Evolutionary conservation across 2,888 invertebrate genomes (phyloP), one percentile per base, ranked within the genome.

Genomic region (Noctua fimbriata): DNA sequence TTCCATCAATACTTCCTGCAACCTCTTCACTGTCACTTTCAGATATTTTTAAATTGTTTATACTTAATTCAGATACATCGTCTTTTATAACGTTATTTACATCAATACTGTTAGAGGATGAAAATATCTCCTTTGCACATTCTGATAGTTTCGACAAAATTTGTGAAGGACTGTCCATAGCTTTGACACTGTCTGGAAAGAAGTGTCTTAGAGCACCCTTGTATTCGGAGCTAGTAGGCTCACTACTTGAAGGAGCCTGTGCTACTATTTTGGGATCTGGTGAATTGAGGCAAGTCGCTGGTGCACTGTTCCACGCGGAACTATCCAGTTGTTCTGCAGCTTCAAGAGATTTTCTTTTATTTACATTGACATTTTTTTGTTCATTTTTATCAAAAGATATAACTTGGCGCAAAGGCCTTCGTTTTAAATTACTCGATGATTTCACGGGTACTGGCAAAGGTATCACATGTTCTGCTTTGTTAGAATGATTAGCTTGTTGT

Each of bases 381-480:
- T 96, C 96, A 87, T 89, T 93, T 92, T 96, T 96, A 84, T 97
- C 97, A 90, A 97, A 97, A 10, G 97, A 97, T 92, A 97, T 97
- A 21, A 97, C 96, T 92, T 97, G 97, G 5, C 97, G 93, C 21
- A 97, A 82, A 7, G 97, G 95, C 88, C 94, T 96, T 69, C 95
- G 93, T 92, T 96, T 97, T 66, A 94, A 86, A 91, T 95, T 96
- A 74, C 90, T 94, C 3, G 92, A 89, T 49, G 96, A 92, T 91
- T 96, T 96, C 91, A 98, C 97, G 76, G 98, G 97, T 84, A 97
- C 95, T 1, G 98, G 97, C 28, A 98, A 97, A 83, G 98, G 97
- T 91, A 98, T 98, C 66, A 98, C 97, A 75, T 98, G 98, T 92
- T 98, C 97, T 73, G 97, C 92, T 94, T 95, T 96, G 83, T 93